A percentile compares a stretch with the other conserved stretches of the same genome.
Conservation (phyloP, 1,140 invertebrate genomes). For the Anadara kagoshimensis region DNA sequence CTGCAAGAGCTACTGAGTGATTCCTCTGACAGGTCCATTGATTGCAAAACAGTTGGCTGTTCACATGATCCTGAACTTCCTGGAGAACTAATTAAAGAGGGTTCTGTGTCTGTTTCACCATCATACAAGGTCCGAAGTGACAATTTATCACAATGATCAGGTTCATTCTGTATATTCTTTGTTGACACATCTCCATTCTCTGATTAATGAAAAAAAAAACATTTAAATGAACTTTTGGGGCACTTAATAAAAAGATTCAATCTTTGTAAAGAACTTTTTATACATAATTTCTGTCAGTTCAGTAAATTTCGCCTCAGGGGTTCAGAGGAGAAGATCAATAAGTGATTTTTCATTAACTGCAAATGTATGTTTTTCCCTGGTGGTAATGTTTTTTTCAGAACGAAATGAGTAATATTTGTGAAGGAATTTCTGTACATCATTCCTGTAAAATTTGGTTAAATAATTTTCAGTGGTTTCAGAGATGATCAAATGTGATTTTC, state of each 20-base stretch:
- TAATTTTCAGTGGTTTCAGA: too few relatives aligned
- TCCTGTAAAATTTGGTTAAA: too few relatives aligned
- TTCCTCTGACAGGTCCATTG: slow-evolving; percentile 5
- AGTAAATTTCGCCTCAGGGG: not conserved
- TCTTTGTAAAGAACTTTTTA: not conserved
- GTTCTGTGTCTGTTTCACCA: not conserved
- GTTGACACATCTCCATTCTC: slow-evolving; percentile 6
- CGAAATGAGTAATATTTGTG: too few relatives aligned
- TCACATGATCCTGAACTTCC: slow-evolving; percentile 9
- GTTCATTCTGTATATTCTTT: not conserved
- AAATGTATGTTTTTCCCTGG: too few relatives aligned
- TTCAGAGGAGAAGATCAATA: not conserved
- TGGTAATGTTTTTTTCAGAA: too few relatives aligned
- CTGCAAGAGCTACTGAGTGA: slow-evolving; percentile 5
- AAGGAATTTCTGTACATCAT: too few relatives aligned
- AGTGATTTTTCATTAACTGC: too few relatives aligned
- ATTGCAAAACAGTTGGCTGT: slow-evolving; percentile 11
- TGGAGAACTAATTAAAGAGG: too few relatives aligned
- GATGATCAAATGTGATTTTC: too few relatives aligned
- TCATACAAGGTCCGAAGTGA: slow-evolving; percentile 3
- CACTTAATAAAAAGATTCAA: not conserved
- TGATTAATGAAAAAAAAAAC: not conserved
- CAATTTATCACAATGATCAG: too few relatives aligned
- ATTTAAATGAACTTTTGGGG: slow-evolving; percentile 3
- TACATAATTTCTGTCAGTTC: slow-evolving; percentile 3